Conservation (phyloP, 2,113 vertebrate genomes). For the Tringa solitaria region DNA sequence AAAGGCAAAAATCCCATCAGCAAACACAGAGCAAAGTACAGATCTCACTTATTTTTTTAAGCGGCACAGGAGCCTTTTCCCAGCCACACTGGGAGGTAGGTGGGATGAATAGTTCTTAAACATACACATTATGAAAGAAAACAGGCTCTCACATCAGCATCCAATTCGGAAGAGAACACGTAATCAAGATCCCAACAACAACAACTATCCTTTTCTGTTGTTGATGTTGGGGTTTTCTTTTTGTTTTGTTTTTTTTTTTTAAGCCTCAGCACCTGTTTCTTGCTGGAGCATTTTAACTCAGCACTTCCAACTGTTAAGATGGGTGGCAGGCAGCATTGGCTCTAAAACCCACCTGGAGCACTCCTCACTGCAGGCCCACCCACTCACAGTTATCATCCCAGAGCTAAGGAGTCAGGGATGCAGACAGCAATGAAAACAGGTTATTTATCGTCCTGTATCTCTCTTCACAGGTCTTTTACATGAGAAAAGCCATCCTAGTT, state of each 20-base stretch:
- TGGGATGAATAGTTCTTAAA: background rate
- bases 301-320: background rate
- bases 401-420: background rate
- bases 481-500: background rate
- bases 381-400: background rate
- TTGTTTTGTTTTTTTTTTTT: background rate
- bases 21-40: background rate
- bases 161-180: background rate
- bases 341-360: background rate
- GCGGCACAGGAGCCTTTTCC: background rate
- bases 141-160: background rate
- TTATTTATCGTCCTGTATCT: background rate
- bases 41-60: background rate
- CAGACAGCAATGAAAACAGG: background rate
- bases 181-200: background rate
- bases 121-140: background rate
- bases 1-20: background rate
- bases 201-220: background rate
- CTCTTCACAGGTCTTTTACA: background rate
- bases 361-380: background rate
- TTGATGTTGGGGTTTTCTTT: background rate
- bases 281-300: background rate
- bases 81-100: background rate
- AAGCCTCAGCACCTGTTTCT: background rate
- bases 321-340: background rate